Evolutionary conservation across 2,888 invertebrate genomes (phyloP), one percentile per base, ranked within the genome.

Genomic region (Caenorhabditis becei): DNA sequence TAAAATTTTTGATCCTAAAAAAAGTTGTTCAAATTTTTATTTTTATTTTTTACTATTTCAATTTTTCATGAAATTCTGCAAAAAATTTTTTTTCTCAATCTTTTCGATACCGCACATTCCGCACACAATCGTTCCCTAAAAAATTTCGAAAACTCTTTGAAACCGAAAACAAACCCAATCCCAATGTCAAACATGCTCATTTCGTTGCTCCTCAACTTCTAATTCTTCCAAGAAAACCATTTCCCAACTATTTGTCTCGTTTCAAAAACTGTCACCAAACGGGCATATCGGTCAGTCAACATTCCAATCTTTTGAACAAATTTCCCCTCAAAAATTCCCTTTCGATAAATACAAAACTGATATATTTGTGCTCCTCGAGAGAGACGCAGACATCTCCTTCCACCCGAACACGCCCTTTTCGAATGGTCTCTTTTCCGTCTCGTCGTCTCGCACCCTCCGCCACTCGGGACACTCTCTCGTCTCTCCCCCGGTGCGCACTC

Each of bases 271-370:
- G 47, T 51, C 41, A 26, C 37, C 24, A 61, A 71, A 62, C 70
- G 53, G 61, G 44, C 62, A 28, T 54, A 70, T 51, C 59, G 59
- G 70, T 70, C 70, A 70, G 71, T 71, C 61, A 61, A 72, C 56
- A 63, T 63, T 72, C 56, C 72, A 72, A 63, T 72, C 63, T 72
- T 63, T 72, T 72, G 63, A 72, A 56, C 72, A 72, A 72, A 72
- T 72, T 63, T 41, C 8, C 32, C 32, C n/a, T n/a, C n/a, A n/a
- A 28, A 56, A 49, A 18, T 41, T 37, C 49, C 35, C 16, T 58
- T 28, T 44, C 32, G 32, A 32, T 32, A 4, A 32, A 32, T 10
- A 32, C 32, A 32, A 32, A 32, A 32, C 32, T 32, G 32, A 4
- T 32, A n/a, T n/a, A n/a, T n/a, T n/a, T n/a, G n/a, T 10, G 16